These are phyloP conservation scores for Druon quercuslanigerum DNA, from an alignment of 1,140 invertebrate species.

Conservation along the genomic window DNA sequence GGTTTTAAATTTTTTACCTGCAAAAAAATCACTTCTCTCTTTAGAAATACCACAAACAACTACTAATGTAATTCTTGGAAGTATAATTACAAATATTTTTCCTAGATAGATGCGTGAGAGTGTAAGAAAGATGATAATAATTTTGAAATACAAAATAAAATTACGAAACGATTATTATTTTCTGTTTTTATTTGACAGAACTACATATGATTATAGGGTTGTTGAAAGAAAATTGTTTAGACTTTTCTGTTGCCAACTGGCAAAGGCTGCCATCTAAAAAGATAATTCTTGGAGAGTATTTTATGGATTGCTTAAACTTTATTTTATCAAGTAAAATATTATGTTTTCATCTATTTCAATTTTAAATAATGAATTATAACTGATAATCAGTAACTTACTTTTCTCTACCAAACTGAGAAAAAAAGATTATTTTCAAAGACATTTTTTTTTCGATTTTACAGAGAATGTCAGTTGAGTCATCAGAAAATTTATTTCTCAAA, in stretches of 20 bases:
- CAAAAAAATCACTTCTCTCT: too few relatives aligned
- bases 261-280: conserved; percentile 16
- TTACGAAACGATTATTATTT: not conserved
- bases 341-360: too few relatives aligned
- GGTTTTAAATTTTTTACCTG: too few relatives aligned
- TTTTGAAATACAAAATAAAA: not conserved
- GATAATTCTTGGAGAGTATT: conserved; percentile 7
- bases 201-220: conserved; percentile 13
- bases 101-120: too few relatives aligned
- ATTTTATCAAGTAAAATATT: not conserved
- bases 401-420: too few relatives aligned
- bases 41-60: too few relatives aligned
- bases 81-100: too few relatives aligned
- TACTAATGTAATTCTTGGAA: too few relatives aligned
- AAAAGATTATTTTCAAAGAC: too few relatives aligned
- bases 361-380: not conserved
- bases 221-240: conserved; percentile 31
- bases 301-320: not conserved
- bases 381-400: not conserved
- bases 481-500: not conserved
- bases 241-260: conserved; percentile 13
- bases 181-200: conserved; percentile 1
- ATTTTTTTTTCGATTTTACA: too few relatives aligned
- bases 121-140: not conserved
- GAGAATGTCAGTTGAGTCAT: not conserved